Conservation (phyloP, 2,113 vertebrate species). For the Varanus salvator region DNA sequence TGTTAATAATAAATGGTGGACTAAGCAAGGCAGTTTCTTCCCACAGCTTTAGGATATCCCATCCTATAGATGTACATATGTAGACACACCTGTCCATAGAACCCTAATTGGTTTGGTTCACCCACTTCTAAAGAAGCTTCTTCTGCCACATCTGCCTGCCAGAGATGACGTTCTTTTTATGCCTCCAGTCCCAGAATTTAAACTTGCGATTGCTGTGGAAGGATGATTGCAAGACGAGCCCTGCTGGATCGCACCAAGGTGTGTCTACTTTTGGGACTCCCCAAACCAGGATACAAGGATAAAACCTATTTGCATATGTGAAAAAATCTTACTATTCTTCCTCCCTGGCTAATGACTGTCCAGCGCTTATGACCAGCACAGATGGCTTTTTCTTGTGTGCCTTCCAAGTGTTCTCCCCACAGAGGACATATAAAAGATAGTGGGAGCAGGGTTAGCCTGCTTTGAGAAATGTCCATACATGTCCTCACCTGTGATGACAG, state of each 20-base stretch:
- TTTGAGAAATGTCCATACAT: conserved; percentile 43
- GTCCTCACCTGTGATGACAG: conserved; percentile 55
- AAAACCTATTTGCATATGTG: neutral
- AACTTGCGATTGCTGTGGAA: neutral
- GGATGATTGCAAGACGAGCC: neutral
- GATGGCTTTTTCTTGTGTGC: neutral
- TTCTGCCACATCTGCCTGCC: no score
- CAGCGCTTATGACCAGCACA: conserved; percentile 54
- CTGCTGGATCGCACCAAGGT: no score
- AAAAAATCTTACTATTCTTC: neutral
- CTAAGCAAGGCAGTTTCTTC: neutral
- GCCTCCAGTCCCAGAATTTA: neutral
- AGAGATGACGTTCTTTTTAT: neutral
- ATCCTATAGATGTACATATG: no score
- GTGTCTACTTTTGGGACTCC: neutral
- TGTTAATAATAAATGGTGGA: no score
- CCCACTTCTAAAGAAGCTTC: neutral
- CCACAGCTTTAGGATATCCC: neutral
- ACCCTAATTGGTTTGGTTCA: neutral
- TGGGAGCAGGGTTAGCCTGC: conserved; percentile 36
- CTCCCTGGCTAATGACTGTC: conserved; percentile 59
- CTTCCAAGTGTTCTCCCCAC: conserved; percentile 58
- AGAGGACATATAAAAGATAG: conserved; percentile 60
- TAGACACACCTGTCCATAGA: neutral
- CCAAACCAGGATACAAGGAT: neutral